Base-by-base conservation (phyloP, 2,888 invertebrate species). In the Cataglyphis albicans region DNA sequence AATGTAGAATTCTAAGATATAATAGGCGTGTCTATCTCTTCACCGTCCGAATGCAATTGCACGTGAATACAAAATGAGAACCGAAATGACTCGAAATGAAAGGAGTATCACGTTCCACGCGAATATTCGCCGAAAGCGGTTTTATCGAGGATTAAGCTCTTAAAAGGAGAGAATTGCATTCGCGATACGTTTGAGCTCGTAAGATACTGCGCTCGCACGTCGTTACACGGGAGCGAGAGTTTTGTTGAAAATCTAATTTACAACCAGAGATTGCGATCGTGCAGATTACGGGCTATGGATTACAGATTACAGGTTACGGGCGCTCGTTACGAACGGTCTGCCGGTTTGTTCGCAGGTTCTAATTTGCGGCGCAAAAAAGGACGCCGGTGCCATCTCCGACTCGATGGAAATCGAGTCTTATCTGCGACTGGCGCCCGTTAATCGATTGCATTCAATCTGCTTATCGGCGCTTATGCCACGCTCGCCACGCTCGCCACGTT, bases 391-490 rank as follows among this genome's bases (percentile, higher is more conserved):
- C 78, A 72, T 80, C 78, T 72, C 29, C 44, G 57, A 78, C 59
- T 78, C 59, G 72, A 72, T 72, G 32, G 78, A 70, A 44, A 61
- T 25, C 59, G 7, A 80, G 72, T 80, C 59, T 80, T 72, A 72
- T 72, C 59, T 59, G 44, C 35, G 18, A 59, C 44, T 35, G 67
- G 35, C 76, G 65, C 59, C 78, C 67, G 86, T 89, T 89, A 88
- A 89, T 89, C 88, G 88, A 83, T 84, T 65, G 73, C 84, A 81
- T 86, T 86, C 81, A 82, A 85, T 89, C 84, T 41, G 70, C 67
- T 89, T 89, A 89, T 88, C 86, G 81, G 67, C 78, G 41, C n/a
- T 59, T 55, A 64, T 38, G 68, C 15, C 88, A 76, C 74, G 78
- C 44, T n/a, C n/a, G n/a, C n/a, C n/a, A n/a, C n/a, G n/a, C n/a